Base-by-base conservation (phyloP, 2,888 invertebrate genomes). In the Megaustenia siamemsis region DNA sequence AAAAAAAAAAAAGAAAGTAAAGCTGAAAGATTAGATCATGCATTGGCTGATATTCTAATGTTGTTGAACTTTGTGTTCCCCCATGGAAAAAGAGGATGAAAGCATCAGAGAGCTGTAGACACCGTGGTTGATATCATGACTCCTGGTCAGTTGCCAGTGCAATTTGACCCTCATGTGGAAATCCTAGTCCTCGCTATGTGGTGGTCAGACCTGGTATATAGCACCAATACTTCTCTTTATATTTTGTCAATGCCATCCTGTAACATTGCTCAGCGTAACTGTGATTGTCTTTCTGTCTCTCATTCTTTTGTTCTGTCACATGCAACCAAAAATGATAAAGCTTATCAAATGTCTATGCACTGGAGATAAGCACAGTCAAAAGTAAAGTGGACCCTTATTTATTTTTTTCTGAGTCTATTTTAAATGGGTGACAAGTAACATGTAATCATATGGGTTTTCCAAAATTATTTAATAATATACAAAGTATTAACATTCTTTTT, bases 181-280 rank as follows among this genome's bases (percentile, higher is more conserved):
- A 73, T 78, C 76, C 76, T 84, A 83, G 75, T 63, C 80, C 40
- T 80, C 75, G 71, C 80, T 81, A 53, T 81, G 40, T 81, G 85
- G 85, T 81, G 85, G 85, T 85, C 81, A 73, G 32, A 81, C 81
- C 85, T 81, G 85, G 85, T 85, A 85, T 85, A 85, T 81, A 81
- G 81, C 49, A 68, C 43, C 53, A 85, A 68, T 81, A 84, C 35
- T 85, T 73, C 53, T 73, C 32, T 79, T 63, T 84, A n/a, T 49
- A 56, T 78, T 38, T 78, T 32, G 68, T 49, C n/a, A n/a, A n/a
- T 78, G 35, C 56, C 84, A 69, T 80, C 80, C 56, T 75, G 75
- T 80, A 35, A 49, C 49, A 66, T 80, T 71, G 28, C 45, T 73
- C 24, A 53, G 63, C 6, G 32, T 63, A 63, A 40, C 73, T 43